Evolutionary conservation across 2,888 invertebrate species (phyloP).

Genomic region (Ormyrus rosae): DNA sequence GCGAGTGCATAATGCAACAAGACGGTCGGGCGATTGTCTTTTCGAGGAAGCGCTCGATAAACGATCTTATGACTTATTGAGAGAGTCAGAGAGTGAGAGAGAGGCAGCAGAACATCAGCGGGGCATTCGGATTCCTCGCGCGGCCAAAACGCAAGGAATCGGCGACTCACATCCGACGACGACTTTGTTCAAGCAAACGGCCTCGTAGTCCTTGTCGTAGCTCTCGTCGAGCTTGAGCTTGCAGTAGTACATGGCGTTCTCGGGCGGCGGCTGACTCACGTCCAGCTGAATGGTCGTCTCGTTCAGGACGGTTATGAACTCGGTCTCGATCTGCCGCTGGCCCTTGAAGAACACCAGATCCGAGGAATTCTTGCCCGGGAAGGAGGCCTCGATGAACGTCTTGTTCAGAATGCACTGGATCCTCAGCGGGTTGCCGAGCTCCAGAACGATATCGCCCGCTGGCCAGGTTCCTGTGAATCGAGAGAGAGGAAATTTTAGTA

Average conservation of each 20-base stretch:
- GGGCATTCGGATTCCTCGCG: not conserved
- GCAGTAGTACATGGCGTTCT: constrained; percentile 79
- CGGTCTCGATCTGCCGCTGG: constrained; percentile 71
- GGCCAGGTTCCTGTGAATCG: constrained; percentile 75
- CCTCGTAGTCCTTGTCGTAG: constrained; percentile 63
- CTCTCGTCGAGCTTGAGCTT: constrained; percentile 68
- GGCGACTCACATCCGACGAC: constrained; percentile 78
- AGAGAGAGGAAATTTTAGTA: not conserved
- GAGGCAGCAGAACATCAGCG: not conserved
- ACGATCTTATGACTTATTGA: constrained; percentile 45
- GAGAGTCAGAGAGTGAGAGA: not conserved
- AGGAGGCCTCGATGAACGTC: constrained; percentile 70
- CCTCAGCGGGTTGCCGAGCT: constrained; percentile 80
- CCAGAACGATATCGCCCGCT: constrained; percentile 78
- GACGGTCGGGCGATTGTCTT: constrained; percentile 9
- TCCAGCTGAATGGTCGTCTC: constrained; percentile 80
- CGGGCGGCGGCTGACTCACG: constrained; percentile 78
- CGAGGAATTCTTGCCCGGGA: constrained; percentile 78
- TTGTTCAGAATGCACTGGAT: constrained; percentile 81
- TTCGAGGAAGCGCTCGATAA: constrained; percentile 51
- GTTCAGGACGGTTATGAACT: constrained; percentile 79
- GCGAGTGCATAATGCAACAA: constrained; percentile 27
- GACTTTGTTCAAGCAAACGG: constrained; percentile 79
- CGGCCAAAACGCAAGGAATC: not conserved
- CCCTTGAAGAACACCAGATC: constrained; percentile 76